phyloP scores from a whole-genome alignment of 2,888 invertebrate genomes.

The Trisateles emortualis region DNA sequence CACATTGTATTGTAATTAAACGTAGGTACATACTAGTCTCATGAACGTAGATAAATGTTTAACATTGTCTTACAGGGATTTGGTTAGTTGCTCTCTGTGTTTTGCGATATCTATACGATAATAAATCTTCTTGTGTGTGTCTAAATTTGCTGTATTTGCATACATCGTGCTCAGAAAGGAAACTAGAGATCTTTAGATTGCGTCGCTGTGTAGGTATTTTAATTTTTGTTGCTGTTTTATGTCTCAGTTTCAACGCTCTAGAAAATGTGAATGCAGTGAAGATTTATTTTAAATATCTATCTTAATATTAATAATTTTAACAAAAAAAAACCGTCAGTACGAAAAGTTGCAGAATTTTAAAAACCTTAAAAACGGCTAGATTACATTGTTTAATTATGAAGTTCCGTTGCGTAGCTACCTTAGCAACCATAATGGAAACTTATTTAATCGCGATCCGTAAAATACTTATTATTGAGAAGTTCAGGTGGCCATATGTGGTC shows the following conservation, averaged over 20 bases:
- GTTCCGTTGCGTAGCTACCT: no score
- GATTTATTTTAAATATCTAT: no score
- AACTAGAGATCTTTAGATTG: conserved; percentile 4
- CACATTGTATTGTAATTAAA: conserved; percentile 66
- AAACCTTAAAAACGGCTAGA: no score
- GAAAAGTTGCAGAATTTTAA: no score
- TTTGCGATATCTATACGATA: conserved; percentile 34
- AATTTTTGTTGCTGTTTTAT: conserved; percentile 13
- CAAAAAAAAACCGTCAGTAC: no score
- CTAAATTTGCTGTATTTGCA: conserved; percentile 19
- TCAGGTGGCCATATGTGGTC: no score
- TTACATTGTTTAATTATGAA: no score
- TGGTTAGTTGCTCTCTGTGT: conserved; percentile 24
- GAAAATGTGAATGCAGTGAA: not conserved
- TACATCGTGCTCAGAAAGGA: conserved; percentile 8
- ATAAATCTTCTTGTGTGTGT: conserved; percentile 37
- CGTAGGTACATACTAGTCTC: conserved; percentile 50
- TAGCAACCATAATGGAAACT: no score
- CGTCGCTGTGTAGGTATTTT: conserved; percentile 5
- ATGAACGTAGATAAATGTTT: conserved; percentile 41
- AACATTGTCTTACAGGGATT: conserved; percentile 45
- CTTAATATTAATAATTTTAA: no score
- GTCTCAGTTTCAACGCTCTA: not conserved
- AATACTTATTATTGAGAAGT: no score
- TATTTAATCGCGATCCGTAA: no score